A percentile compares a stretch with the other conserved stretches of the same genome.
These are phyloP conservation scores for Lytechinus variegatus DNA, from an alignment of 35 echinoderm and acorn worm species.

Conservation along the genomic window DNA sequence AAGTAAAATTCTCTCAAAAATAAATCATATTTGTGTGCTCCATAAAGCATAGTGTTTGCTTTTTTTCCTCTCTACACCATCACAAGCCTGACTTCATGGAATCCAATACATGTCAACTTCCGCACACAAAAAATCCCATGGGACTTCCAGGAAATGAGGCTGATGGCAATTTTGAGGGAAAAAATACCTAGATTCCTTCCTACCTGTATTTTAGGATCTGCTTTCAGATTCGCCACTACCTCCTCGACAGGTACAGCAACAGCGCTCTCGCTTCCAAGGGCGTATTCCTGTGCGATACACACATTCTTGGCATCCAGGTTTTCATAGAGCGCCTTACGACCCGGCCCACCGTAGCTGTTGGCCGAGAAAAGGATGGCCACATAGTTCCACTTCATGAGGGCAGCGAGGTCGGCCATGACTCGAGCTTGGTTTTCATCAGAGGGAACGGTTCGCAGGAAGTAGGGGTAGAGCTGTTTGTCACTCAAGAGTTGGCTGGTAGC, in stretches of 20 bases:
- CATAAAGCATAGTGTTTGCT: too few relatives aligned
- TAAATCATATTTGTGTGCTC: too few relatives aligned
- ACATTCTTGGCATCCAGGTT: slow-evolving; percentile 62
- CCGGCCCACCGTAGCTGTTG: slow-evolving; percentile 83
- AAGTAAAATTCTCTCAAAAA: too few relatives aligned
- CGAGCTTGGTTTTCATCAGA: slow-evolving; percentile 83
- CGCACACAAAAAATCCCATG: too few relatives aligned
- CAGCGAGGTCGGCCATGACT: slow-evolving; percentile 78
- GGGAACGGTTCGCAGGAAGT: slow-evolving; percentile 82
- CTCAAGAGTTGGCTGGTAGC: slow-evolving; percentile 75
- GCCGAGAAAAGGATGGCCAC: slow-evolving; percentile 78
- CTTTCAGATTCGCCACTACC: slow-evolving; percentile 57
- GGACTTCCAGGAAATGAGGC: too few relatives aligned
- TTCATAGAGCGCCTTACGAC: slow-evolving; percentile 62
- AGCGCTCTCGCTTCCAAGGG: slow-evolving; percentile 50
- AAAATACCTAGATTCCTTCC: too few relatives aligned
- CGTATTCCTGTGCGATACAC: slow-evolving; percentile 51
- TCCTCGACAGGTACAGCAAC: not conserved
- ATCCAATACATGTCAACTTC: too few relatives aligned
- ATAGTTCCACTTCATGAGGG: slow-evolving; percentile 80
- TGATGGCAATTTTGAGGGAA: too few relatives aligned
- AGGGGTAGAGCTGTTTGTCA: slow-evolving; percentile 79
- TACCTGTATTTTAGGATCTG: slow-evolving; percentile 68
- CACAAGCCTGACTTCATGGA: too few relatives aligned
- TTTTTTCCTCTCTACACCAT: too few relatives aligned